Conservation (phyloP, 2,888 invertebrate species). For the Troilus luridus region DNA sequence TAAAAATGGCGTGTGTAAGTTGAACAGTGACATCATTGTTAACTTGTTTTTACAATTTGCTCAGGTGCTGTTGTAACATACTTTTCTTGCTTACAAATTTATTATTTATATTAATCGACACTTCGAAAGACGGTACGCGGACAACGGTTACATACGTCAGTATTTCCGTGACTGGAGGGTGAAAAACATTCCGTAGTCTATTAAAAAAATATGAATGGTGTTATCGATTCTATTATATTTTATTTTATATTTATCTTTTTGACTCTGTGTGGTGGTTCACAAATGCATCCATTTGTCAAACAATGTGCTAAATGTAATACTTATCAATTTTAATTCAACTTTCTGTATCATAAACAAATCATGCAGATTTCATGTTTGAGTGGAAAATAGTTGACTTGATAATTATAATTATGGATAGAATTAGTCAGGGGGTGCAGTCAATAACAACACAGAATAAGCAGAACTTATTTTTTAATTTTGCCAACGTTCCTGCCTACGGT, state of each 20-base stretch:
- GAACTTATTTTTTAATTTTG: no score
- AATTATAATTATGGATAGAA: no score
- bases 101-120: not conserved
- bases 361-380: no score
- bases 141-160: not conserved
- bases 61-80: not conserved
- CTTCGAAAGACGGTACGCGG: not conserved
- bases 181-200: not conserved
- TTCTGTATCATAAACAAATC: no score
- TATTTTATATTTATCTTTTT: not conserved
- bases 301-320: not conserved
- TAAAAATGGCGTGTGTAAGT: not conserved
- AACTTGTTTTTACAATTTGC: conserved; percentile 21
- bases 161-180: not conserved
- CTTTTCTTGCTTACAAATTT: not conserved
- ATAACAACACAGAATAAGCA: no score
- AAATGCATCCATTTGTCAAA: not conserved
- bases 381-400: no score
- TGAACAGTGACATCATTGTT: not conserved
- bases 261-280: not conserved
- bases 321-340: not conserved
- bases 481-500: no score
- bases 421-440: no score
- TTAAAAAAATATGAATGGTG: not conserved
- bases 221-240: not conserved